Percentiles rank a stretch among this genome's conserved stretches.
Conservation (phyloP, 2,888 invertebrate species). For the Prosapia bicincta region DNA sequence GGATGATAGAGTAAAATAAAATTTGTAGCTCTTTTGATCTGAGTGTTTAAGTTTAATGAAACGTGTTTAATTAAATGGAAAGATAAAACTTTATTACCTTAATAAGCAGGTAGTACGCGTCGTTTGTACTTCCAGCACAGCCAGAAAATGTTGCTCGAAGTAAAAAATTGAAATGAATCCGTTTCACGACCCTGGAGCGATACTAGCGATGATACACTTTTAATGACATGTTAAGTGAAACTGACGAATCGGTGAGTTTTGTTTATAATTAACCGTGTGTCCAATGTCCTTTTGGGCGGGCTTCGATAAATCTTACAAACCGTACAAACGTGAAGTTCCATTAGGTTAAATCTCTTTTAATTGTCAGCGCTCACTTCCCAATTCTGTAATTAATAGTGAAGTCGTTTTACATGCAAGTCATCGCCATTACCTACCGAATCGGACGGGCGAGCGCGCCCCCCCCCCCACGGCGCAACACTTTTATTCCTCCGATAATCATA, state of each 20-base stretch:
- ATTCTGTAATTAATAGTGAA: not conserved
- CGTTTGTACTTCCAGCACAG: too few relatives aligned
- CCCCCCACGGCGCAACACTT: not conserved
- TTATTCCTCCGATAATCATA: not conserved
- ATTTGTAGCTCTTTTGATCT: too few relatives aligned
- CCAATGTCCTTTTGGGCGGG: not conserved
- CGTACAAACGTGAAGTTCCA: not conserved
- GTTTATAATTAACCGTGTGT: not conserved
- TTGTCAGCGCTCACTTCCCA: not conserved
- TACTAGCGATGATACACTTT: not conserved
- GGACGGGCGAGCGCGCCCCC: not conserved
- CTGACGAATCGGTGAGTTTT: not conserved
- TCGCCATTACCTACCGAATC: not conserved
- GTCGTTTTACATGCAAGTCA: not conserved
- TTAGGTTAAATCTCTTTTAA: not conserved
- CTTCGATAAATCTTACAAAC: not conserved
- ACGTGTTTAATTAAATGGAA: too few relatives aligned
- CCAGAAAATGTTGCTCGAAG: too few relatives aligned
- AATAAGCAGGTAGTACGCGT: too few relatives aligned
- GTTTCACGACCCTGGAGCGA: not conserved
- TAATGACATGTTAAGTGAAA: not conserved
- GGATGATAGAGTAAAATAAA: too few relatives aligned
- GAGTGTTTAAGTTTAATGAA: too few relatives aligned
- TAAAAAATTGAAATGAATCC: too few relatives aligned
- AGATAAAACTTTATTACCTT: too few relatives aligned